Conservation (phyloP, 2,113 vertebrate genomes). For the Actinemys pallida region DNA sequence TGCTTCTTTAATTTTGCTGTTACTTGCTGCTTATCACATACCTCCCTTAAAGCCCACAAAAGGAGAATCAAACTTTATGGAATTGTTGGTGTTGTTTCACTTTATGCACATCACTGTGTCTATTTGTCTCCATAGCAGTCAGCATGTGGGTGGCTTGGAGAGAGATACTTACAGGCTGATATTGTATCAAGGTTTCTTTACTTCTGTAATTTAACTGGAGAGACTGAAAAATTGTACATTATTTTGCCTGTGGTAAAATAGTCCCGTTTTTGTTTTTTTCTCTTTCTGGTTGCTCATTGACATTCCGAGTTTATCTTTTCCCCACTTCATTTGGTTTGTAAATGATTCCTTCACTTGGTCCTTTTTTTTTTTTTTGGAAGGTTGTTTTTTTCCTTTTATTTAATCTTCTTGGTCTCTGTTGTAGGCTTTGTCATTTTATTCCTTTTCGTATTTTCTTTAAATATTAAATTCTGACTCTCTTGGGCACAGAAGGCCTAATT, state of each 20-base stretch:
- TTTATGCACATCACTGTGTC: constrained; percentile 32
- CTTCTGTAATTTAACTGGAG: constrained; percentile 42
- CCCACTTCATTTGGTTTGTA: constrained; percentile 71
- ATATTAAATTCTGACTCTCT: neutral
- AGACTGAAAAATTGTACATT: constrained; percentile 46
- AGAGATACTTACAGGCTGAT: constrained; percentile 40
- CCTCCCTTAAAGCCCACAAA: neutral
- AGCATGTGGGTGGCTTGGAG: constrained; percentile 60
- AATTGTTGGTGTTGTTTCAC: constrained; percentile 21
- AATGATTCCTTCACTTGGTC: constrained; percentile 62
- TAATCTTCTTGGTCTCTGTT: constrained; percentile 53
- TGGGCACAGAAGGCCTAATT: neutral
- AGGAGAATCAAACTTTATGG: constrained; percentile 12
- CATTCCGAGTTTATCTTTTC: constrained; percentile 65
- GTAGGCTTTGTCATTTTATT: constrained; percentile 23
- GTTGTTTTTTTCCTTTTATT: constrained; percentile 65
- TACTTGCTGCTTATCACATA: constrained; percentile 19
- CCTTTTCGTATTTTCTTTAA: constrained; percentile 11
- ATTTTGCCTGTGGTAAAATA: constrained; percentile 69
- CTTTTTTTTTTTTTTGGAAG: constrained; percentile 46
- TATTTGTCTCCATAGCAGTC: constrained; percentile 41
- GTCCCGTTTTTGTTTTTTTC: neutral
- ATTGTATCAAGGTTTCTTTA: constrained; percentile 49
- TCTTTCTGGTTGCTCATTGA: constrained; percentile 60
- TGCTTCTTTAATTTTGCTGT: constrained; percentile 30